Percentiles rank a stretch among this genome's conserved stretches.
Conservation (phyloP, 2,113 vertebrate species). For the Serilophus lunatus region DNA sequence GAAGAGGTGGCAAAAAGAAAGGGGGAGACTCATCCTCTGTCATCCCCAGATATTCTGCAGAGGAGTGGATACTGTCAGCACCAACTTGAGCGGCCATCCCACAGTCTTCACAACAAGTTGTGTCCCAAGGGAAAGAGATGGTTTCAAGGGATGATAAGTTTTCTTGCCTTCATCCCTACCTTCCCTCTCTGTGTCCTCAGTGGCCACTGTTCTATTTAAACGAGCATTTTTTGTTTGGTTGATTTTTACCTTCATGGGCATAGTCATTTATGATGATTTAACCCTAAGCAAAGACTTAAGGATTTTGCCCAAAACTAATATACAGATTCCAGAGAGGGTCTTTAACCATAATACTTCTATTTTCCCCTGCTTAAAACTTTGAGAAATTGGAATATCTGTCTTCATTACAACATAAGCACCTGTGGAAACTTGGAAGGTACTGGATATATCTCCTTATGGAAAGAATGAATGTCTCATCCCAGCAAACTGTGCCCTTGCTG, state of each 20-base stretch:
- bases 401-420: constrained; percentile 59
- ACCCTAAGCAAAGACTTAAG: neutral
- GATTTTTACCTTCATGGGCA: accelerated
- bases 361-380: constrained; percentile 52
- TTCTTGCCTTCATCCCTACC: neutral
- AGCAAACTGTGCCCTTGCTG: constrained; percentile 52
- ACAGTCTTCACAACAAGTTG: accelerated
- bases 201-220: neutral
- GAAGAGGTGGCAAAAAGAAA: neutral
- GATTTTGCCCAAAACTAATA: constrained; percentile 47
- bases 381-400: constrained; percentile 56
- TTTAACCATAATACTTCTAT: constrained; percentile 59
- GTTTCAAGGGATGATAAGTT: neutral
- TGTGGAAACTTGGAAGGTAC: constrained; percentile 32
- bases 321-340: constrained; percentile 31
- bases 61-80: neutral
- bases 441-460: constrained; percentile 2
- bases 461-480: constrained; percentile 65
- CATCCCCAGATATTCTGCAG: neutral
- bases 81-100: neutral
- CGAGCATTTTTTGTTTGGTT: neutral
- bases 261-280: constrained; percentile 38
- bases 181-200: neutral
- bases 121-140: neutral
- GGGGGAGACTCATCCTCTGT: neutral